Evolutionary conservation across 2,113 vertebrate genomes (phyloP).

Genomic region (Chaetorhynchus papuensis): DNA sequence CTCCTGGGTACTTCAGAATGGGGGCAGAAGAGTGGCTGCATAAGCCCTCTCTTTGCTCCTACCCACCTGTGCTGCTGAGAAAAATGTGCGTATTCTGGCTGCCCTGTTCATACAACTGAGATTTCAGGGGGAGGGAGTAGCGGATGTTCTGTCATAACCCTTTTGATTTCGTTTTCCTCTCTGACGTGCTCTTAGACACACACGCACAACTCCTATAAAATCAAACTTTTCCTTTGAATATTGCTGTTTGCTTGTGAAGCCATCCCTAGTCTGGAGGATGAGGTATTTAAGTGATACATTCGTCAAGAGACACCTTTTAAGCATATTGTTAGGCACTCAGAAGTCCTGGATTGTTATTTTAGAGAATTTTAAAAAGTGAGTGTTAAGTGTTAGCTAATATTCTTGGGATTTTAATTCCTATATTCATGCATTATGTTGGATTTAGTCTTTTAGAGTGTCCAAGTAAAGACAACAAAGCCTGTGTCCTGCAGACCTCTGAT

Average conservation of each 20-base stretch:
- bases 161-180: neutral
- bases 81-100: slow-evolving; percentile 47
- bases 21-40: neutral
- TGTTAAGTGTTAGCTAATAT: neutral
- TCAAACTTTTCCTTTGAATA: neutral
- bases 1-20: slow-evolving; percentile 22
- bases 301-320: neutral
- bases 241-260: neutral
- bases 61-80: slow-evolving; percentile 20
- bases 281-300: neutral
- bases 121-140: slow-evolving; percentile 7
- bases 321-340: neutral
- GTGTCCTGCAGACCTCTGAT: neutral
- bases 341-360: neutral
- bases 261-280: neutral
- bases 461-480: neutral
- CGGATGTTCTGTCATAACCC: neutral
- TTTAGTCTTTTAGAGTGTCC: neutral
- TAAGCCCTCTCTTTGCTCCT: slow-evolving; percentile 11
- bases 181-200: neutral
- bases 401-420: neutral
- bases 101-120: neutral
- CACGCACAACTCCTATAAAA: neutral
- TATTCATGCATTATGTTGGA: neutral
- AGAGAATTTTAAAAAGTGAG: neutral